These are phyloP conservation scores for Catharus ustulatus DNA, from an alignment of 2,797 vertebrate genomes.

Conservation along the genomic window DNA sequence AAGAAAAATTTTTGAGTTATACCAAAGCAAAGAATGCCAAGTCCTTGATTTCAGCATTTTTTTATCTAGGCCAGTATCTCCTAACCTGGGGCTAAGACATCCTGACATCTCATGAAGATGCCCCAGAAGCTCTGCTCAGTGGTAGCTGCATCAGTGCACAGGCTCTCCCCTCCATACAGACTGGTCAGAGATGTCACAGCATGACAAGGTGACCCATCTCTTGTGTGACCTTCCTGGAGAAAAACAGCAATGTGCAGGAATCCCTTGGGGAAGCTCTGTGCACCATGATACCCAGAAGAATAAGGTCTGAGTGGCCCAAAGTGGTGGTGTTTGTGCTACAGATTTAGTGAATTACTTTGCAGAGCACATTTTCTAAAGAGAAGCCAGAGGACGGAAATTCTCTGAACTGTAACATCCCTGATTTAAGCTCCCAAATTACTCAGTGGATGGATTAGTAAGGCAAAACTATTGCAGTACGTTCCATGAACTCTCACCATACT, in stretches of 20 bases:
- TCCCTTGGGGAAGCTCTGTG: not conserved
- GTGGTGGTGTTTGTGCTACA: not conserved
- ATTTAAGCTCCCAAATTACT: not conserved
- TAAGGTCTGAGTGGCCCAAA: not conserved
- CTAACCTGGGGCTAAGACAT: not conserved
- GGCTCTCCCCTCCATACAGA: not conserved
- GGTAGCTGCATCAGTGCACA: not conserved
- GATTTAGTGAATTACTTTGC: not conserved
- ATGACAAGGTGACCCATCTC: not conserved
- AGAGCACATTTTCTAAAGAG: not conserved
- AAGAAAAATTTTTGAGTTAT: not conserved
- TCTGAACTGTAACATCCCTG: not conserved
- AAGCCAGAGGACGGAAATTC: not conserved
- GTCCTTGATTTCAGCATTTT: not conserved
- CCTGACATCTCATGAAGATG: not conserved
- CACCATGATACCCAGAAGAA: not conserved
- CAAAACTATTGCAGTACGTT: not conserved
- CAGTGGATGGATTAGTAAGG: not conserved
- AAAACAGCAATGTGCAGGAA: not conserved
- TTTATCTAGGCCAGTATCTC: not conserved
- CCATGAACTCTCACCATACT: rapidly evolving
- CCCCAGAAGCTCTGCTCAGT: not conserved
- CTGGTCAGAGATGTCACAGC: not conserved
- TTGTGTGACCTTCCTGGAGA: not conserved
- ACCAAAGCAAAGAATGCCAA: not conserved